Evolutionary conservation across 2,113 vertebrate species (phyloP).

Genomic region (Engystomops pustulosus): DNA sequence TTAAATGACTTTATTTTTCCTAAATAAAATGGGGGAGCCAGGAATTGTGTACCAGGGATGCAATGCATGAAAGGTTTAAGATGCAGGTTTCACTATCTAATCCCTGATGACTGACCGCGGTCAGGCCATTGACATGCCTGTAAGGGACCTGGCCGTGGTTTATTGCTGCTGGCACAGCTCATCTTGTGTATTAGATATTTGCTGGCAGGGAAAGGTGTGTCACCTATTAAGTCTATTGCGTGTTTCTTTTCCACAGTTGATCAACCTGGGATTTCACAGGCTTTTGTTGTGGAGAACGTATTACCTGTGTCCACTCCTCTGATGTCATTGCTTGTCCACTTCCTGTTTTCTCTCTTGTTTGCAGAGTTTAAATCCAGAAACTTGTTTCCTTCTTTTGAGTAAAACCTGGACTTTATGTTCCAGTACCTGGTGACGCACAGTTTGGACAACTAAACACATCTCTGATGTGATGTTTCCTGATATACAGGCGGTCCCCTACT

Average conservation of each 20-base stretch:
- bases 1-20: too few species aligned
- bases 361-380: background rate
- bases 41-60: too few species aligned
- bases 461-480: too few species aligned
- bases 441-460: too few species aligned
- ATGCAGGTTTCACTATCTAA: too few species aligned
- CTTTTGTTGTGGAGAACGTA: background rate
- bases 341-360: constrained; percentile 33
- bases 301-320: background rate
- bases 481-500: too few species aligned
- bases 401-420: background rate
- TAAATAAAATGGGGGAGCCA: too few species aligned
- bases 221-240: background rate
- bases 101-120: too few species aligned
- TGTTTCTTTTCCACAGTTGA: constrained; percentile 11
- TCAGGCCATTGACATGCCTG: too few species aligned
- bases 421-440: background rate
- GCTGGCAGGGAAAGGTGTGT: background rate
- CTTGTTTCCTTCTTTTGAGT: constrained; percentile 21
- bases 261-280: constrained; percentile 36
- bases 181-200: background rate
- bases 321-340: background rate
- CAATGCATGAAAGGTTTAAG: too few species aligned
- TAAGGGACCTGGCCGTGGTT: background rate
- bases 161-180: background rate